phyloP scores from a whole-genome alignment of 2,797 vertebrate species.

The Aerospiza tachiro region DNA sequence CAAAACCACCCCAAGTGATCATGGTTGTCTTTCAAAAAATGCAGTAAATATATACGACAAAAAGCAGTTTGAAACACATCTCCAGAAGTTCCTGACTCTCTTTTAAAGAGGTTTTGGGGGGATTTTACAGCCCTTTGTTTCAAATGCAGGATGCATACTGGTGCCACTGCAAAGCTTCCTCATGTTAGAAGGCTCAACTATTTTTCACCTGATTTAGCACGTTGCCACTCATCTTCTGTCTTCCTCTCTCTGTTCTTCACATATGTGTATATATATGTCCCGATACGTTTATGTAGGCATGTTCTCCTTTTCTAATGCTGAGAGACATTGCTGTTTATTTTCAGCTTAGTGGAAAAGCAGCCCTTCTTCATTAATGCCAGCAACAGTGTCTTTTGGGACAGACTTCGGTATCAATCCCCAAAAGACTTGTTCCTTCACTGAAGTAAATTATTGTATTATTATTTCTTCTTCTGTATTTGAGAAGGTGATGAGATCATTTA shows the following conservation, averaged over 20 bases:
- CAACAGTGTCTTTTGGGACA: background rate
- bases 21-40: background rate
- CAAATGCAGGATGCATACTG: background rate
- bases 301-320: background rate
- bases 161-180: background rate
- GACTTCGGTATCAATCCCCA: constrained; percentile 14
- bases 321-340: background rate
- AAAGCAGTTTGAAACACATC: background rate
- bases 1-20: background rate
- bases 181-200: background rate
- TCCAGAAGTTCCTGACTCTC: background rate
- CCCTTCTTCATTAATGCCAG: background rate
- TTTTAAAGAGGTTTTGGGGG: background rate
- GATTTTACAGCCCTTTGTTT: background rate
- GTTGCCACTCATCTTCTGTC: background rate
- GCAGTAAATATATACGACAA: background rate
- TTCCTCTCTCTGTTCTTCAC: background rate
- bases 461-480: constrained; percentile 52
- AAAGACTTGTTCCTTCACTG: constrained; percentile 37
- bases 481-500: constrained; percentile 73
- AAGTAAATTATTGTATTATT: constrained; percentile 56
- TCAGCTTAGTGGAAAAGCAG: background rate
- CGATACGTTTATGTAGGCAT: fast-evolving
- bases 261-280: fast-evolving
- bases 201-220: background rate